Base-by-base conservation (phyloP, 2,888 invertebrate species). In the Yponomeuta evonymella region DNA sequence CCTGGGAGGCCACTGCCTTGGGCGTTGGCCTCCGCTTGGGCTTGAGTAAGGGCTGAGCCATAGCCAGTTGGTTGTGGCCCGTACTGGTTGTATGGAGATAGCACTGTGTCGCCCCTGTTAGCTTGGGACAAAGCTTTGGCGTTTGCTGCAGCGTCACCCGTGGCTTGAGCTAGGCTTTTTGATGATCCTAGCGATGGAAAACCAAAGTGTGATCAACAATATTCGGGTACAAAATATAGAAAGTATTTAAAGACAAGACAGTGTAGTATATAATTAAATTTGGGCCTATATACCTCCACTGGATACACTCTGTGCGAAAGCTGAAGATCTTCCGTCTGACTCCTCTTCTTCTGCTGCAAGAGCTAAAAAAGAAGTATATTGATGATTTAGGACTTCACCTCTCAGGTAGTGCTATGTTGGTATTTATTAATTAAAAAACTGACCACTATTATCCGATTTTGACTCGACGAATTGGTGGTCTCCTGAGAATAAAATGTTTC, bases 21-120 rank as follows among this genome's bases (percentile, higher is more conserved):
- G 63, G 5, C 33, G 33, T 33, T 33, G 33, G 73, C 71, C 23
- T 72, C 71, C 1, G 74, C 73, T 58, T 29, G 36, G 2, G 75
- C 73, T 9, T 74, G 58, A 33, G 33, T 33, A 5, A 33, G 33
- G 12, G 75, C 74, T 10, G 63, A 63, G 15, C 33, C 23, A 62
- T 43, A 8, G 43, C 9, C 43, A 43, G 43, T 43, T 1, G 43
- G 5, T 43, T 43, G 43, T 43, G 43, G 8, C 43, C 5, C 43
- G 9, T 43, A 43, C 43, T 43, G 43, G 43, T 43, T 43, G 43
- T 43, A 43, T 1, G 43, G 43, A 43, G 43, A 43, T 6, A 6
- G 43, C 43, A 43, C 43, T 43, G 43, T 3, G 43, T 43, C 0
- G 43, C 66, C 62, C 30, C 51, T 64, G 51, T 12, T 4, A 12